These are phyloP conservation scores for Lanius collurio DNA, from an alignment of 2,113 vertebrate species.

Conservation along the genomic window DNA sequence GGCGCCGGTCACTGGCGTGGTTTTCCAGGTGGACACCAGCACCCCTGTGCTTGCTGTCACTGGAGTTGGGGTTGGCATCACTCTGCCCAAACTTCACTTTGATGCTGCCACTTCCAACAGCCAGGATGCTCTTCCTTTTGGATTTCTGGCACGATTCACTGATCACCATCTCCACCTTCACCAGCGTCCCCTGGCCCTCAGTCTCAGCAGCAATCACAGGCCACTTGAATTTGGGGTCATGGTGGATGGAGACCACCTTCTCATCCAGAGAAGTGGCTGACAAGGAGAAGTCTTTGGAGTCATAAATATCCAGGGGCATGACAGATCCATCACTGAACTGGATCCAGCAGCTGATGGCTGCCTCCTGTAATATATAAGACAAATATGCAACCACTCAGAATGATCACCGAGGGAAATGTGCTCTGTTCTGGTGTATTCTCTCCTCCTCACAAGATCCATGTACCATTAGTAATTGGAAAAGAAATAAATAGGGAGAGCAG, in stretches of 20 bases:
- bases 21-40: slow-evolving; percentile 63
- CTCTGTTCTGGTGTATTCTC: background rate
- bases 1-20: slow-evolving; percentile 31
- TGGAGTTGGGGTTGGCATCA: slow-evolving; percentile 55
- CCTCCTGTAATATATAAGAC: slow-evolving; percentile 75
- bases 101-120: slow-evolving; percentile 81
- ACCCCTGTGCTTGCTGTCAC: slow-evolving; percentile 38
- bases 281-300: slow-evolving; percentile 82
- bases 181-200: slow-evolving; percentile 84
- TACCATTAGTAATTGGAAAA: background rate
- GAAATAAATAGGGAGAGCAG: background rate
- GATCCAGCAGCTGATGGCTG: slow-evolving; percentile 89
- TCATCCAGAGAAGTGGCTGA: slow-evolving; percentile 84
- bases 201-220: slow-evolving; percentile 80
- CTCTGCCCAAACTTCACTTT: slow-evolving; percentile 83
- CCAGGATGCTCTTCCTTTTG: slow-evolving; percentile 87
- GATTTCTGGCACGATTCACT: slow-evolving; percentile 89
- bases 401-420: background rate
- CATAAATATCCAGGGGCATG: slow-evolving; percentile 89
- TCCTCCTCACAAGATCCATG: background rate
- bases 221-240: slow-evolving; percentile 73
- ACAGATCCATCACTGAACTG: slow-evolving; percentile 92
- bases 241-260: slow-evolving; percentile 84
- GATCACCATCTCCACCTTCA: slow-evolving; percentile 88
- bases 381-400: background rate